A percentile compares a stretch with the other conserved stretches of the same genome.
Evolutionary conservation across 2,888 invertebrate genomes (phyloP).

Genomic region (Sarcophaga rosellei): DNA sequence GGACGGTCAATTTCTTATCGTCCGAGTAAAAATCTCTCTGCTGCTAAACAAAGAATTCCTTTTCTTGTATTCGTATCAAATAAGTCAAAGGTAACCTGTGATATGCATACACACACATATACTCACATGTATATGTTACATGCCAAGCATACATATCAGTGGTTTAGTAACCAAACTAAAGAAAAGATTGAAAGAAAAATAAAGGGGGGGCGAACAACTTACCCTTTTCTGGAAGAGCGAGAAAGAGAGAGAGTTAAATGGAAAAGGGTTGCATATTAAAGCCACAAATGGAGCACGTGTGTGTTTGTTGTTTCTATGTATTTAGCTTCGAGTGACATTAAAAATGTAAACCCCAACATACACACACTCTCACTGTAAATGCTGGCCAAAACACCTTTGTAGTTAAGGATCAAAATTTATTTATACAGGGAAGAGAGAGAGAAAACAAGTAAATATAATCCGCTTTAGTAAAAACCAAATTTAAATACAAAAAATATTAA

Average conservation of each 20-base stretch:
- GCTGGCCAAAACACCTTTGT: conserved; percentile 20
- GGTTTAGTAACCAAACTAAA: conserved; percentile 62
- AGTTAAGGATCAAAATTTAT: conserved; percentile 49
- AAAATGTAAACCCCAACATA: neutral
- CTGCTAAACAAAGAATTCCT: conserved; percentile 26
- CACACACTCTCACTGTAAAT: neutral
- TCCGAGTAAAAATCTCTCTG: conserved; percentile 1
- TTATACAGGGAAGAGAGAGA: neutral
- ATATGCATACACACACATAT: neutral
- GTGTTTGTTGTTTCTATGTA: neutral
- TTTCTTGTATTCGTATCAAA: conserved; percentile 16
- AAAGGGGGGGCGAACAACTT: no score
- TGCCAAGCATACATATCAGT: conserved; percentile 62
- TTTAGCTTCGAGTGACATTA: conserved; percentile 34
- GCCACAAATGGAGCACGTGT: neutral
- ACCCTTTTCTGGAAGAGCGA: no score
- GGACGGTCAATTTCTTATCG: conserved; percentile 8
- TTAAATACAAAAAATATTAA: conserved; percentile 8
- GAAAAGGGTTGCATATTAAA: neutral
- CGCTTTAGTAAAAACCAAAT: conserved; percentile 34
- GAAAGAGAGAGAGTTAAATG: no score
- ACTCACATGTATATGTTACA: neutral
- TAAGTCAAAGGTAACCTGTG: conserved; percentile 65
- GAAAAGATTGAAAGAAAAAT: neutral
- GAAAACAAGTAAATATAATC: conserved; percentile 25